phyloP scores from a whole-genome alignment of 2,888 invertebrate genomes.

The Suillia variegata region DNA sequence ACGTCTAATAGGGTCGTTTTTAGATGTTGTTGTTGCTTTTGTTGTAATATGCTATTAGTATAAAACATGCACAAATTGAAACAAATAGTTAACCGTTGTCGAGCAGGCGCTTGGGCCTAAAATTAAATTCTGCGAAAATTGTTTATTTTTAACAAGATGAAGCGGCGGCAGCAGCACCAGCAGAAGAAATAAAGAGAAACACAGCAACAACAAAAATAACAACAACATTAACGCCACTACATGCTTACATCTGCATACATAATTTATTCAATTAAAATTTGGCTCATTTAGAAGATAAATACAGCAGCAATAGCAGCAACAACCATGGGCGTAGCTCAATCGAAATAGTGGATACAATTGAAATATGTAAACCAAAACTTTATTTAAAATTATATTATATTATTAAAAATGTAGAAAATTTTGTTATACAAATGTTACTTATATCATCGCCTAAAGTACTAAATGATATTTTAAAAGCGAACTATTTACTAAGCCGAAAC shows the following conservation, averaged over 20 bases:
- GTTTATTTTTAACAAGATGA: conserved; percentile 1
- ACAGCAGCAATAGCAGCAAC: conserved; percentile 4
- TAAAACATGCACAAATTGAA: neutral
- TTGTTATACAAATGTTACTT: too few species aligned
- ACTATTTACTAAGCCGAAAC: too few species aligned
- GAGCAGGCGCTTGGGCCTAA: neutral
- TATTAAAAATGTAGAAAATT: too few species aligned
- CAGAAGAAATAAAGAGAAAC: too few species aligned
- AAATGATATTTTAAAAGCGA: too few species aligned
- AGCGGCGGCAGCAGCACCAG: too few species aligned
- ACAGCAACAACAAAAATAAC: neutral
- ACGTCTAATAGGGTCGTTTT: neutral
- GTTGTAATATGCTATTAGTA: conserved; percentile 13
- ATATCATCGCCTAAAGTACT: too few species aligned
- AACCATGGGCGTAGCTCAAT: too few species aligned
- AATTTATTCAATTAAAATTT: conserved; percentile 30
- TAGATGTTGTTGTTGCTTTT: neutral
- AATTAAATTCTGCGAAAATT: neutral
- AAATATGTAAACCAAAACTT: too few species aligned
- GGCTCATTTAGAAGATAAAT: conserved; percentile 30
- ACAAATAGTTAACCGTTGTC: neutral
- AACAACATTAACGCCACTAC: neutral
- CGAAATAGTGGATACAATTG: too few species aligned
- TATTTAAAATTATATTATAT: too few species aligned
- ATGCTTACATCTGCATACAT: conserved; percentile 22